phyloP scores from a whole-genome alignment of 2,797 vertebrate species.

The Pipistrellus pipistrellus region DNA sequence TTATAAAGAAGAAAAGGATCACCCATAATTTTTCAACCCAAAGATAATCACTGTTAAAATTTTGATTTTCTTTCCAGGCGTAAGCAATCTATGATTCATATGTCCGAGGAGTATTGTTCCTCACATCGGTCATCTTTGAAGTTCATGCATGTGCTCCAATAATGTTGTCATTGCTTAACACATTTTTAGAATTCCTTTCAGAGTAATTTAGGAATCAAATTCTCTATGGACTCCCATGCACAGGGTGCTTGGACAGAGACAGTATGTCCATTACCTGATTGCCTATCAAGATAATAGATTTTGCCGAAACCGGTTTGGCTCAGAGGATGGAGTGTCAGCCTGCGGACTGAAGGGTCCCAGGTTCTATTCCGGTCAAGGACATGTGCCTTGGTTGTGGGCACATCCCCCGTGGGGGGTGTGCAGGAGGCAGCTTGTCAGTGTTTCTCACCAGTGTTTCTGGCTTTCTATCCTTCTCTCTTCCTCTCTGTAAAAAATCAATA shows the following conservation, averaged over 20 bases:
- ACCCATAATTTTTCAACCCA: conserved; percentile 14
- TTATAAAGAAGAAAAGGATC: conserved; percentile 45
- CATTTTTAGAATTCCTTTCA: neutral
- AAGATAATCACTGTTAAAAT: conserved; percentile 49
- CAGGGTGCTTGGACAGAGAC: neutral
- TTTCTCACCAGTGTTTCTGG: no score
- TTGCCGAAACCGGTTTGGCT: neutral
- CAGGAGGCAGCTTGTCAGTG: no score
- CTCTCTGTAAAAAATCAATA: no score
- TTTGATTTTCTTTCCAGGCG: conserved; percentile 16
- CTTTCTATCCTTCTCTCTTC: no score
- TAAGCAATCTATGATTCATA: conserved; percentile 61
- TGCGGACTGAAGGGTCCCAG: no score
- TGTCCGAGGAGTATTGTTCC: neutral
- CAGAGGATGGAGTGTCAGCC: no score
- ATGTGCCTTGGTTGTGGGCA: no score
- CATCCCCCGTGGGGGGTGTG: no score
- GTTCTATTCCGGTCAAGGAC: no score
- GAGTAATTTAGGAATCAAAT: conserved; percentile 29
- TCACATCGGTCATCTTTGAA: conserved; percentile 10
- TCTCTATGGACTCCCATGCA: neutral
- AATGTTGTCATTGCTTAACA: neutral
- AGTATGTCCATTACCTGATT: neutral
- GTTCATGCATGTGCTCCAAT: neutral
- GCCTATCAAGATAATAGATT: conserved; percentile 12